Base-by-base conservation (phyloP, 2,797 vertebrate species). In the Myotis pilosus region DNA sequence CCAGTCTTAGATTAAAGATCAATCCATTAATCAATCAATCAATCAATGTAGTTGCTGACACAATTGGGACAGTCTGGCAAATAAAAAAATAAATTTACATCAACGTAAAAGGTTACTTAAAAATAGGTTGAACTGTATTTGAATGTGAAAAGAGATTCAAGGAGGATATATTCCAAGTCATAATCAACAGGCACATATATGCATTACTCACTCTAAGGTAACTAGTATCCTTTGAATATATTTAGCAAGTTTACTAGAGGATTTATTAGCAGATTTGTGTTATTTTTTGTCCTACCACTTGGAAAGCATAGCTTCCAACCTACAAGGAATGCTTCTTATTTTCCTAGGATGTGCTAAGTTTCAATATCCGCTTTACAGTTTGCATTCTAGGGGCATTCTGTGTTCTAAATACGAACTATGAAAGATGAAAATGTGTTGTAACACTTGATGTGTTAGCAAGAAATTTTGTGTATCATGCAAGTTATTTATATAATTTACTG, bases 401-500 rank as follows among this genome's bases (percentile, higher is more conserved):
- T 69, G 53, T 92, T 93, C 86, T 89, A 79, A 75, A 78, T 80
- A 91, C 82, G 76, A 93, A 92, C 79, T 87, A 19, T 25, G 30
- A 71, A 83, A 93, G 86, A 91, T 78, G 75, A 96, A 94, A 88
- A 96, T 81, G 83, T 92, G 82, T 64, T 75, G 36, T 88, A 95
- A 86, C 88, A 93, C 93, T 96, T 94, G 68, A 89, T 81, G 90
- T 88, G 79, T 80, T 90, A 94, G 88, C 66, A 79, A 92, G 69
- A 96, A 92, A 92, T 92, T 86, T 36, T 95, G 60, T 92, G 68
- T 93, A 91, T 92, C 68, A 62, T 44, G 69, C 86, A 97, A 96
- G 83, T 55, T 97, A 95, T 94, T 98, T 97, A 97, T 96, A 96
- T 97, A 97, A 97, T 96, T 96, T 96, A 66, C 94, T 94, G 96